These are phyloP conservation scores for Hydrochoerus hydrochaeris DNA, from an alignment of 2,113 vertebrate genomes.

Conservation along the genomic window DNA sequence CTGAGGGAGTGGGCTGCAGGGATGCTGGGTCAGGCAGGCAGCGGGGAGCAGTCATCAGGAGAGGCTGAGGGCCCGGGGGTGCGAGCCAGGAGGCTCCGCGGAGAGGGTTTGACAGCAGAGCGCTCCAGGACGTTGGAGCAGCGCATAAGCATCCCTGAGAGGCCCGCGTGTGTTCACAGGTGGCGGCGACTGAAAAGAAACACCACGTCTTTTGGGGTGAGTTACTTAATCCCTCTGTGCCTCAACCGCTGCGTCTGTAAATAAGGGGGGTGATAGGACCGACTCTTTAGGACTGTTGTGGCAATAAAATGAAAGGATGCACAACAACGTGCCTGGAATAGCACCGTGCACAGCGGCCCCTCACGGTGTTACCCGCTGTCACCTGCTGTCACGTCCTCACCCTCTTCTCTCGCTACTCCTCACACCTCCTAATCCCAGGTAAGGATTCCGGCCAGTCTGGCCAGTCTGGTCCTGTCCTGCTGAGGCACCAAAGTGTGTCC, in stretches of 20 bases:
- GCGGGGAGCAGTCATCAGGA: not conserved
- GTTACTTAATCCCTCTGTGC: not conserved
- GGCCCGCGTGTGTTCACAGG: not conserved
- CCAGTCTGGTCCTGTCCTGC: not conserved
- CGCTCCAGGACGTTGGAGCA: not conserved
- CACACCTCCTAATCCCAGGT: not conserved
- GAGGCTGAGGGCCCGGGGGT: not conserved
- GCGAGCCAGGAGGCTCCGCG: not conserved
- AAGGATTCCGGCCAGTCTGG: not conserved
- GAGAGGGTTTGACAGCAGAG: not conserved
- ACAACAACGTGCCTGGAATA: not conserved
- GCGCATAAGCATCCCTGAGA: not conserved
- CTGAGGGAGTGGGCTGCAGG: not conserved
- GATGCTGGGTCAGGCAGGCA: not conserved
- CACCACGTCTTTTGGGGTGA: not conserved
- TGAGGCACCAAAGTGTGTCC: not conserved
- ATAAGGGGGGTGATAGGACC: not conserved
- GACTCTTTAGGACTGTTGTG: not conserved
- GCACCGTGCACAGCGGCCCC: not conserved
- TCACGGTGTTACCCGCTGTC: not conserved
- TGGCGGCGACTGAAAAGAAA: slow-evolving; percentile 1
- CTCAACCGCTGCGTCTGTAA: not conserved
- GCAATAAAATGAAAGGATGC: not conserved
- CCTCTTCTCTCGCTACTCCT: no score
- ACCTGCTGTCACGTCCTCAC: no score